Evolutionary conservation across 1,140 invertebrate genomes (phyloP).

Genomic region (Radopholus similis): DNA sequence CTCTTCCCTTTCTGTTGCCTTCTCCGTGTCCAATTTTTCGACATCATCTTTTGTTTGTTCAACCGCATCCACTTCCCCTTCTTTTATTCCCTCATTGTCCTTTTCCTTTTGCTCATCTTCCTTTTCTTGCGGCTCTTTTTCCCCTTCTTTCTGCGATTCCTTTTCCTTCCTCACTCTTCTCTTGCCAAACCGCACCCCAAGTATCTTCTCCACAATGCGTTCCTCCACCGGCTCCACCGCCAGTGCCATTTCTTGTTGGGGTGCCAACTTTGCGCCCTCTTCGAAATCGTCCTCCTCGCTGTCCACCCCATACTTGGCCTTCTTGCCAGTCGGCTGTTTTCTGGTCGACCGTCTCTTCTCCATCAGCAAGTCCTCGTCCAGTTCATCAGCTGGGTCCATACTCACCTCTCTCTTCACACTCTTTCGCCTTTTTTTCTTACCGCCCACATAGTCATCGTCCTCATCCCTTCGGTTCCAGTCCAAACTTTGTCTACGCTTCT

Average conservation of each 20-base stretch:
- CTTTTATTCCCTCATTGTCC: background rate
- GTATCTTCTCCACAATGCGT: constrained; percentile 46
- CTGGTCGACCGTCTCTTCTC: constrained; percentile 10
- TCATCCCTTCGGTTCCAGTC: constrained; percentile 14
- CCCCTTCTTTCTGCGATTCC: constrained; percentile 3
- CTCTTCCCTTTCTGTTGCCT: background rate
- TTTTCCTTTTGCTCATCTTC: background rate
- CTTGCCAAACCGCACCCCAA: constrained; percentile 35
- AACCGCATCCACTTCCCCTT: constrained; percentile 4
- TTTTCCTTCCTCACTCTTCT: constrained; percentile 12
- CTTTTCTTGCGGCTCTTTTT: background rate
- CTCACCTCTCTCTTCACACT: background rate
- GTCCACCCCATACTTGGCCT: constrained; percentile 5
- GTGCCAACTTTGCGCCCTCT: background rate
- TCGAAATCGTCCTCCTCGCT: constrained; percentile 5
- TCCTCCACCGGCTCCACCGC: constrained; percentile 23
- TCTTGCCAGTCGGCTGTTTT: constrained; percentile 4
- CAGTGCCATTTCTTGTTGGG: background rate
- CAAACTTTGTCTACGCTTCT: constrained; percentile 4
- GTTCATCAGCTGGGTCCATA: constrained; percentile 2
- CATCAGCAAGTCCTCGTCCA: constrained; percentile 7
- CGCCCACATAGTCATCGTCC: constrained; percentile 15
- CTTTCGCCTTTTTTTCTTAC: background rate
- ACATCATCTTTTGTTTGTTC: constrained; percentile 14
- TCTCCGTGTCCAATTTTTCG: background rate